Evolutionary conservation across 2,113 vertebrate genomes (phyloP).

Genomic region (Mus musculus): GRCm39 chr4:91808001-91808500

Average conservation of each 20-base stretch:
- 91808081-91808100: background rate
- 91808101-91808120: background rate
- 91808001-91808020: background rate
- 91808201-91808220: background rate
- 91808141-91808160: background rate
- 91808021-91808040: background rate
- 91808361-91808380: background rate
- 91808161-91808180: background rate
- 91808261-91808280: background rate
- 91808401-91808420: conserved; percentile 40
- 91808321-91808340: background rate
- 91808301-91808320: background rate
- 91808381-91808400: conserved; percentile 42
- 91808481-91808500: conserved; percentile 71
- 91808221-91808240: background rate
- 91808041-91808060: background rate
- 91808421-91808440: conserved; percentile 63
- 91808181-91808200: background rate
- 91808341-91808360: background rate
- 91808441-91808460: conserved; percentile 68
- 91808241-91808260: background rate
- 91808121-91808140: background rate
- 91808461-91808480: conserved; percentile 78
- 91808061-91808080: background rate
- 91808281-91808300: background rate